These are phyloP conservation scores for Perizoma affinitatum DNA, from an alignment of 2,888 invertebrate genomes.

Conservation along the genomic window DNA sequence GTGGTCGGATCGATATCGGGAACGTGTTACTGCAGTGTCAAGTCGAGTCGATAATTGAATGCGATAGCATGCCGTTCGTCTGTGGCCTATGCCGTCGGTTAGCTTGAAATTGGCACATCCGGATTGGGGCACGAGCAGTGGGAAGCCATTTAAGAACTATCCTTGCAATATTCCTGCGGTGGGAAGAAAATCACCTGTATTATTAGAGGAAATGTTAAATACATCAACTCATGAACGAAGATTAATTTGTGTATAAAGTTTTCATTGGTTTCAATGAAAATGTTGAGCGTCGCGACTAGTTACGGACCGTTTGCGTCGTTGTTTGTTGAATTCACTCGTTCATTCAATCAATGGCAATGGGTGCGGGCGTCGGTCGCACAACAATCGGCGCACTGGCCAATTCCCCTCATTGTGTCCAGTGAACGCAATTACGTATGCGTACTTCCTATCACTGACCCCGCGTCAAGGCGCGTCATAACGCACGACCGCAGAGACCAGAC, in stretches of 20 bases:
- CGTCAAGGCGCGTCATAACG: constrained; percentile 41
- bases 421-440: constrained; percentile 77
- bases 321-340: constrained; percentile 76
- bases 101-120: constrained; percentile 68
- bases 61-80: constrained; percentile 56
- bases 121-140: constrained; percentile 53
- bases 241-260: constrained; percentile 8
- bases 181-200: neutral
- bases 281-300: constrained; percentile 44
- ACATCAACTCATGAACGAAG: constrained; percentile 8
- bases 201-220: neutral
- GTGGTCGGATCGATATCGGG: constrained; percentile 19
- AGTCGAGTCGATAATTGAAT: constrained; percentile 62
- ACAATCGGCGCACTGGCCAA: constrained; percentile 79
- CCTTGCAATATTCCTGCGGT: constrained; percentile 18
- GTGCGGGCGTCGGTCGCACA: constrained; percentile 81
- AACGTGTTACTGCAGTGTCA: constrained; percentile 45
- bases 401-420: constrained; percentile 82
- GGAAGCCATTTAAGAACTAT: constrained; percentile 45
- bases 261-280: constrained; percentile 35
- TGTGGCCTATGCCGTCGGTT: constrained; percentile 45
- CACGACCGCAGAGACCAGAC: constrained; percentile 37
- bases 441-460: constrained; percentile 76
- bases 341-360: constrained; percentile 80
- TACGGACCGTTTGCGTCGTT: constrained; percentile 66